A percentile compares a stretch with the other conserved stretches of the same genome.
These are phyloP conservation scores for Camptogramma bilineatum DNA, from an alignment of 2,888 invertebrate genomes.

Conservation along the genomic window DNA sequence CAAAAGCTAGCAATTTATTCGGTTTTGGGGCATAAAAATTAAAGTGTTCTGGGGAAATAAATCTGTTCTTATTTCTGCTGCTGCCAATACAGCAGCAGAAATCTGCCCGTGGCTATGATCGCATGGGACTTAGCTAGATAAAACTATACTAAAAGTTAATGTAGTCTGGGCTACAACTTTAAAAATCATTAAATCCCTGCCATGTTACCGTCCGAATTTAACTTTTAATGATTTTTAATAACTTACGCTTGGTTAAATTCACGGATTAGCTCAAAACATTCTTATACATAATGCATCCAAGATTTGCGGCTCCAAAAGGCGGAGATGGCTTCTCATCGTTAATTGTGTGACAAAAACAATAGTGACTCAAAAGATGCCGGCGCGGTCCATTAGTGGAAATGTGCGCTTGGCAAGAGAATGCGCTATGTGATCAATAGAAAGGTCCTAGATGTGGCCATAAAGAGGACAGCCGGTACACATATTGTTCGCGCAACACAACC, in stretches of 20 bases:
- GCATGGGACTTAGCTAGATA: too few relatives aligned
- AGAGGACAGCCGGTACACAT: constrained; percentile 12
- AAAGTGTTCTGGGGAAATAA: constrained; percentile 15
- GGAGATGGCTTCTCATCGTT: constrained; percentile 57
- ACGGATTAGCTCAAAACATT: neutral
- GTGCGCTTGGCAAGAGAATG: constrained; percentile 73
- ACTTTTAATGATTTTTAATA: neutral
- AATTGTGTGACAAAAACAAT: constrained; percentile 73
- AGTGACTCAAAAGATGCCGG: constrained; percentile 62
- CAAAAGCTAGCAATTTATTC: constrained; percentile 50
- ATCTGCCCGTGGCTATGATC: constrained; percentile 10
- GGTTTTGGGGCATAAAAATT: constrained; percentile 41
- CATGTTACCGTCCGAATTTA: neutral
- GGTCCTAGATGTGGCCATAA: constrained; percentile 27
- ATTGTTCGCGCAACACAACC: neutral
- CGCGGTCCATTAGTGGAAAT: constrained; percentile 77
- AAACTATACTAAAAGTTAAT: too few relatives aligned
- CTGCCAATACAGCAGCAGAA: constrained; percentile 20
- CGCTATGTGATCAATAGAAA: constrained; percentile 70
- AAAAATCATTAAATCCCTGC: too few relatives aligned
- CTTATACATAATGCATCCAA: constrained; percentile 29
- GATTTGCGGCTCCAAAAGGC: constrained; percentile 55
- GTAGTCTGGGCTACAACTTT: too few relatives aligned
- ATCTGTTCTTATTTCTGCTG: constrained; percentile 29
- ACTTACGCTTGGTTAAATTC: neutral